These are phyloP conservation scores for Alauda arvensis DNA, from an alignment of 2,797 vertebrate species.

Conservation along the genomic window DNA sequence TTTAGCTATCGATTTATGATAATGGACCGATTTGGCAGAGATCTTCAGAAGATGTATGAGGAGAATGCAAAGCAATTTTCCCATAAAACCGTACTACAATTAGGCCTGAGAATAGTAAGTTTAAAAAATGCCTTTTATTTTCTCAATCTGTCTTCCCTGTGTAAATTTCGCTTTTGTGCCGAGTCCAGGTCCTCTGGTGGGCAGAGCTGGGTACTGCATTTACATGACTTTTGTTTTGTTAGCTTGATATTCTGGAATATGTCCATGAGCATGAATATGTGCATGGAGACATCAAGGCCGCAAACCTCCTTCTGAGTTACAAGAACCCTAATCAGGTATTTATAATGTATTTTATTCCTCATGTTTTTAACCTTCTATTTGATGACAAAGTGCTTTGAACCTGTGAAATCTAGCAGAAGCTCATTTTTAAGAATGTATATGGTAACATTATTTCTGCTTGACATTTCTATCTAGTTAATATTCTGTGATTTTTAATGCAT, in stretches of 20 bases:
- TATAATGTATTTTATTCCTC: slow-evolving; percentile 22
- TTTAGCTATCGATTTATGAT: slow-evolving; percentile 93
- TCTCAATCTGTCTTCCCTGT: not conserved
- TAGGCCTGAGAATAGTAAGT: slow-evolving; percentile 90
- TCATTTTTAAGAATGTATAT: slow-evolving; percentile 61
- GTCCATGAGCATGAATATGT: slow-evolving; percentile 95
- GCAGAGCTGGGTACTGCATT: slow-evolving; percentile 58
- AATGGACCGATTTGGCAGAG: slow-evolving; percentile 91
- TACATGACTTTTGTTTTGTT: slow-evolving; percentile 44
- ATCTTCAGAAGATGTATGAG: slow-evolving; percentile 93
- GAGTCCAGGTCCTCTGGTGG: slow-evolving; percentile 68
- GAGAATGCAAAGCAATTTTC: slow-evolving; percentile 81
- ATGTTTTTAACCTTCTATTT: slow-evolving; percentile 50
- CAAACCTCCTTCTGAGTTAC: slow-evolving; percentile 90
- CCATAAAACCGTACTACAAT: slow-evolving; percentile 88
- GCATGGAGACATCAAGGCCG: slow-evolving; percentile 94
- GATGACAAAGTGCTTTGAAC: slow-evolving; percentile 58
- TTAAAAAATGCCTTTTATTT: not conserved
- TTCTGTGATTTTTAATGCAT: slow-evolving; percentile 49
- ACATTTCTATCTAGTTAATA: slow-evolving; percentile 71
- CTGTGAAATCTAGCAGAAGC: slow-evolving; percentile 65
- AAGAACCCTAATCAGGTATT: slow-evolving; percentile 88
- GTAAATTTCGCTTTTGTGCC: not conserved
- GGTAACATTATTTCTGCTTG: slow-evolving; percentile 69
- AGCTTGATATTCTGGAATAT: slow-evolving; percentile 92